phyloP scores from a whole-genome alignment of 92 coral and sea anemone species.

The Pocillopora grandis region DNA sequence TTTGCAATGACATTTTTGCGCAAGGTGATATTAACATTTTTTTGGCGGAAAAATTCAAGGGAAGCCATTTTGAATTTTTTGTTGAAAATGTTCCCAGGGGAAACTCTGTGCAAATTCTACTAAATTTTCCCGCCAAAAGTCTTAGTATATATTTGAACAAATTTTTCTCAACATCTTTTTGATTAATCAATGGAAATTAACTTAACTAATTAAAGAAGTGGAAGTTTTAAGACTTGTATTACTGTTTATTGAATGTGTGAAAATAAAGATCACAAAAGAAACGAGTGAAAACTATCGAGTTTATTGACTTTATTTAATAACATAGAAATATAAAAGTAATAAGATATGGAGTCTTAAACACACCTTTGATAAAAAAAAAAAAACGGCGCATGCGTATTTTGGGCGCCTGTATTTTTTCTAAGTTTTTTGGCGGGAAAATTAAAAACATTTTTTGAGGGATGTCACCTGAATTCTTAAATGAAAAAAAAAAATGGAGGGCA shows the following conservation, averaged over 20 bases:
- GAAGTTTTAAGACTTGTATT: not conserved
- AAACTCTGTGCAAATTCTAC: conserved; percentile 5
- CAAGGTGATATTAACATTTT: not conserved
- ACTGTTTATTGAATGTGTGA: too few species aligned
- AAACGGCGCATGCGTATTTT: conserved; percentile 16
- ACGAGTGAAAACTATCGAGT: too few species aligned
- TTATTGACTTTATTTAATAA: not conserved
- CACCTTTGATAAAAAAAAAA: not conserved
- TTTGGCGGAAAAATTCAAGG: not conserved
- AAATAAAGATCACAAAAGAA: too few species aligned
- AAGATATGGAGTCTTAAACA: not conserved
- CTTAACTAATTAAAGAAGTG: not conserved
- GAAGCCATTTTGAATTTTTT: not conserved
- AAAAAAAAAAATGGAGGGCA: too few species aligned
- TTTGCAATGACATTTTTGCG: not conserved
- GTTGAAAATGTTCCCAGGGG: conserved; percentile 9
- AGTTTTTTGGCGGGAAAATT: conserved; percentile 8
- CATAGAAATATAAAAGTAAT: not conserved
- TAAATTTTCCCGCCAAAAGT: conserved; percentile 26
- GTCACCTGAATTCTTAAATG: too few species aligned
- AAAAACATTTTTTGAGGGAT: not conserved
- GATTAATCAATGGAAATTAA: not conserved
- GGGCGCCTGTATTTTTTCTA: conserved; percentile 5
- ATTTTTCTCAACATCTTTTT: not conserved
- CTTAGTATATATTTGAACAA: not conserved